phyloP scores from a whole-genome alignment of 2,797 vertebrate genomes.

The Platyrinchus mystaceus region DNA sequence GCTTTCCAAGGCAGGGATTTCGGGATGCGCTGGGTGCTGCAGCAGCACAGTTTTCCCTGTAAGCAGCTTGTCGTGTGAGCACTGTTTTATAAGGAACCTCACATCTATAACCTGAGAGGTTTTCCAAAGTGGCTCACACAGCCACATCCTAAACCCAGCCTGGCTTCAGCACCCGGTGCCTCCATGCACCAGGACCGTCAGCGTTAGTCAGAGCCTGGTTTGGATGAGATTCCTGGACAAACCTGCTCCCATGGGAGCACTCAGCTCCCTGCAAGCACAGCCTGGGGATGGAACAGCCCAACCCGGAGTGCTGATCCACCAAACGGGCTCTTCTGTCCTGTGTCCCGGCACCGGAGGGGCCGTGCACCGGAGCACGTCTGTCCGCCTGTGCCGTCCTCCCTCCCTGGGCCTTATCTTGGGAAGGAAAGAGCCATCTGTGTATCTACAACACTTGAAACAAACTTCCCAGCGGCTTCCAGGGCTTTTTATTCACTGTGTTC shows the following conservation, averaged over 20 bases:
- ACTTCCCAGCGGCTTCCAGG: not conserved
- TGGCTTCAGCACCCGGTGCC: not conserved
- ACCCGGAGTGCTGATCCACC: not conserved
- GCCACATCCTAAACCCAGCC: not conserved
- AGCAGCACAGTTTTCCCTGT: not conserved
- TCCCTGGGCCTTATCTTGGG: not conserved
- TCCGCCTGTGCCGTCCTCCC: fast-evolving
- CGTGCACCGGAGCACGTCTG: not conserved
- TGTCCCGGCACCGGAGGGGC: not conserved
- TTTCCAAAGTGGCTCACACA: not conserved
- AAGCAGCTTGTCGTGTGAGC: not conserved
- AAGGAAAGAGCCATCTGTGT: not conserved
- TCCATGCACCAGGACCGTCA: fast-evolving
- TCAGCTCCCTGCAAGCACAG: not conserved
- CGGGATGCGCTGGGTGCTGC: not conserved
- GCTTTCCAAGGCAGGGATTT: not conserved
- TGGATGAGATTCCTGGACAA: not conserved
- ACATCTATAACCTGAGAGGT: not conserved
- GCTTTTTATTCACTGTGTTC: not conserved
- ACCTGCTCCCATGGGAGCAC: not conserved
- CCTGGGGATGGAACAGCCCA: not conserved
- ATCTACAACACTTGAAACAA: not conserved
- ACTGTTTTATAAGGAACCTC: not conserved
- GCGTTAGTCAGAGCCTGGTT: not conserved
- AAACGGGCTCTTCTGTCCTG: fast-evolving